phyloP scores from a whole-genome alignment of 2,888 invertebrate species.

The Drosophila anomalata region DNA sequence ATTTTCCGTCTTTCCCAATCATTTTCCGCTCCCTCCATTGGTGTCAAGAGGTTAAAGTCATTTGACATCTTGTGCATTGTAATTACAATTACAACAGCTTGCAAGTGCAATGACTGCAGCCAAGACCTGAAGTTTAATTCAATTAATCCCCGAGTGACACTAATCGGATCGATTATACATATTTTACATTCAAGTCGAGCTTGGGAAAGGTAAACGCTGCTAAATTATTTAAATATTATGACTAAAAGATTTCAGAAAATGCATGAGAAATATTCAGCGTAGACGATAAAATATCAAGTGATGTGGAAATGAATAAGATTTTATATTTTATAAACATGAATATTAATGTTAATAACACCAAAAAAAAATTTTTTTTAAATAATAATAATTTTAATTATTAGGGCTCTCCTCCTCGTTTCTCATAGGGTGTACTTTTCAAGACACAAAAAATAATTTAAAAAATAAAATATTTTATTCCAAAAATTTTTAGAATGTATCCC shows the following conservation, averaged over 20 bases:
- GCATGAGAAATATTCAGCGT: not conserved
- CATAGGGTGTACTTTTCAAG: too few species aligned
- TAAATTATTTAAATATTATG: conserved; percentile 23
- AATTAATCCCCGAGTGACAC: conserved; percentile 37
- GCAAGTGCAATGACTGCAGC: conserved; percentile 29
- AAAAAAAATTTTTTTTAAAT: too few species aligned
- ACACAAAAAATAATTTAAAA: too few species aligned
- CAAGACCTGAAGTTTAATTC: conserved; percentile 35
- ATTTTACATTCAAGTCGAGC: conserved; percentile 17
- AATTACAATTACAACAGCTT: conserved; percentile 48
- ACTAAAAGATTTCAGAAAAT: conserved; percentile 10
- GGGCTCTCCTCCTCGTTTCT: too few species aligned
- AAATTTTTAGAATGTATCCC: too few species aligned
- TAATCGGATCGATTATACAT: conserved; percentile 43
- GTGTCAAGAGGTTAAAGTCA: conserved; percentile 66
- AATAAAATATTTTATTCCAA: too few species aligned
- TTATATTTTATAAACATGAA: too few species aligned
- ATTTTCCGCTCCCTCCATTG: conserved; percentile 28
- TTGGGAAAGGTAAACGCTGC: conserved; percentile 27
- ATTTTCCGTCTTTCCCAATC: not conserved
- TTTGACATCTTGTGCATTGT: conserved; percentile 65
- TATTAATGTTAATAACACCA: too few species aligned
- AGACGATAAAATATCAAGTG: too few species aligned
- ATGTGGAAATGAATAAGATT: too few species aligned
- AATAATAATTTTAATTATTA: too few species aligned